A percentile compares a stretch with the other conserved stretches of the same genome.
These are phyloP conservation scores for Seira musarum DNA, from an alignment of 2,888 invertebrate genomes.

Conservation along the genomic window DNA sequence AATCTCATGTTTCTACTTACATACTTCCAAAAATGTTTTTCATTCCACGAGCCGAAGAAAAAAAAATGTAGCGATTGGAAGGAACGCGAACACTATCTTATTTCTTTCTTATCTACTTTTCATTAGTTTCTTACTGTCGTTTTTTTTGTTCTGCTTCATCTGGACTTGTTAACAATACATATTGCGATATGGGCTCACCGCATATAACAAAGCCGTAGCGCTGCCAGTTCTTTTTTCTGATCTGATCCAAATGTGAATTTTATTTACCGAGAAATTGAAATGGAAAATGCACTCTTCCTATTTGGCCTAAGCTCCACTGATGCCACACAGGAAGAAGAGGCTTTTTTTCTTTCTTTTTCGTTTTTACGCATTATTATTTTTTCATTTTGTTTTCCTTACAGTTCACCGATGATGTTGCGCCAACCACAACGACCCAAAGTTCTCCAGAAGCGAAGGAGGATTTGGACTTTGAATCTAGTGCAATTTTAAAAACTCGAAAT, in stretches of 20 bases:
- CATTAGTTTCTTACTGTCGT: neutral
- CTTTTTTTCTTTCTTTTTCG: conserved; percentile 4
- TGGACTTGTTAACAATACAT: conserved; percentile 14
- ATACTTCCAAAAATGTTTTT: neutral
- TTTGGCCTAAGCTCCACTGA: neutral
- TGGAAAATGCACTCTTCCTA: conserved; percentile 9
- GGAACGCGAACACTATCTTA: conserved; percentile 14
- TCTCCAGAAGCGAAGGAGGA: neutral
- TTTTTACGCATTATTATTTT: neutral
- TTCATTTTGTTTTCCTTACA: conserved; percentile 1
- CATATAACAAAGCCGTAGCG: no score
- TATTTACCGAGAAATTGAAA: conserved; percentile 19
- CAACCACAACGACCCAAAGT: no score
- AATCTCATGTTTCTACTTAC: neutral
- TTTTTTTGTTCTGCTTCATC: neutral
- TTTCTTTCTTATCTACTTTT: conserved; percentile 16
- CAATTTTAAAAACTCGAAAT: neutral
- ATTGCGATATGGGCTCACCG: no score
- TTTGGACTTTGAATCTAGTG: neutral
- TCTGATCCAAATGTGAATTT: conserved; percentile 11
- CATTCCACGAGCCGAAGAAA: neutral
- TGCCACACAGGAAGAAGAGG: conserved; percentile 9
- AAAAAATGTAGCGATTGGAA: neutral
- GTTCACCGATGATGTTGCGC: neutral
- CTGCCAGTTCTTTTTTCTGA: neutral